phyloP scores from a whole-genome alignment of 2,888 invertebrate species.

The Pedicia rivosa region DNA sequence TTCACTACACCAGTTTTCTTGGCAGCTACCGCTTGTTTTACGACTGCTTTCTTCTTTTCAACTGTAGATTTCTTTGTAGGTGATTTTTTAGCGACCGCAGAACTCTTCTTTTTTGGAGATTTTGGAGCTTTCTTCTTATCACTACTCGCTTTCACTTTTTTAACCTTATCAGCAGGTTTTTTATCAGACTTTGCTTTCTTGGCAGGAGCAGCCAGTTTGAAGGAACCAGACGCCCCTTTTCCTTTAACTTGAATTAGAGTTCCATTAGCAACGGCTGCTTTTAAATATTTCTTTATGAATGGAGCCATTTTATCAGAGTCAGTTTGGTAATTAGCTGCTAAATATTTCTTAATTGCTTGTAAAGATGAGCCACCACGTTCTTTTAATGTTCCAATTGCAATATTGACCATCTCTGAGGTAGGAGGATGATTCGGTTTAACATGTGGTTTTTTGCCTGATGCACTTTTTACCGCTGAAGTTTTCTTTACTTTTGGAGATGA shows the following conservation, averaged over 20 bases:
- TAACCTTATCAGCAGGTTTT: no score
- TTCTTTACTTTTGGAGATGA: conserved; percentile 14
- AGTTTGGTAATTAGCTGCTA: conserved; percentile 39
- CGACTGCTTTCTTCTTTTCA: no score
- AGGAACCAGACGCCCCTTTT: conserved; percentile 11
- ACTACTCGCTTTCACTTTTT: no score
- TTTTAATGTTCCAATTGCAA: conserved; percentile 35
- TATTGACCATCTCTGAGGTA: conserved; percentile 38
- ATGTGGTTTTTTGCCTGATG: conserved; percentile 22
- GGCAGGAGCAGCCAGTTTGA: conserved; percentile 12
- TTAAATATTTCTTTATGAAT: conserved; percentile 42
- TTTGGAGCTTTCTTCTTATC: no score
- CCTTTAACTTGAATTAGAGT: conserved; percentile 21
- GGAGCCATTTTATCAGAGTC: conserved; percentile 39
- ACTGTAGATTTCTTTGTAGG: no score
- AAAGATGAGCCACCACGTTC: conserved; percentile 42
- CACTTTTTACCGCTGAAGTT: conserved; percentile 11
- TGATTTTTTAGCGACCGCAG: no score
- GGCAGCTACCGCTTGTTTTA: no score
- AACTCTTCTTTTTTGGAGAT: background rate
- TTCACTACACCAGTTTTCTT: background rate
- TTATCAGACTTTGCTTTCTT: background rate
- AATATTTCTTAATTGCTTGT: conserved; percentile 40
- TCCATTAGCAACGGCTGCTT: conserved; percentile 36
- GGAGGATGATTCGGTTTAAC: conserved; percentile 33